Percentiles rank a stretch among this genome's conserved stretches.
Evolutionary conservation across 2,113 vertebrate genomes (phyloP).

Genomic region (Maylandia zebra): DNA sequence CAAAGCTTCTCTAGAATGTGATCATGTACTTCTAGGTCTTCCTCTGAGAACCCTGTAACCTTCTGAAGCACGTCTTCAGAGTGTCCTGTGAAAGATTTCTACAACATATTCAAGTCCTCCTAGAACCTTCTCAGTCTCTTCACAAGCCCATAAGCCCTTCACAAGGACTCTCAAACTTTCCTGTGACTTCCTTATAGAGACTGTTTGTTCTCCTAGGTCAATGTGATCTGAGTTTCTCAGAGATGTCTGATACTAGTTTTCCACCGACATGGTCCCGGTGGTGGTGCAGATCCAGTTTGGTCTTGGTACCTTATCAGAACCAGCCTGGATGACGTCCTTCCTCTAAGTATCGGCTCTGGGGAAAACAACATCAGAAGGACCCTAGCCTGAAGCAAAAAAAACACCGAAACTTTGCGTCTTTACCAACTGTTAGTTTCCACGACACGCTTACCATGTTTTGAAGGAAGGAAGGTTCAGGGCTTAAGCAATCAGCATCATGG

Average conservation of each 20-base stretch:
- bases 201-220: not conserved
- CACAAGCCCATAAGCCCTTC: not conserved
- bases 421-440: too few species aligned
- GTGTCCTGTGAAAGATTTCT: not conserved
- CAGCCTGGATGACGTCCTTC: not conserved
- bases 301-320: not conserved
- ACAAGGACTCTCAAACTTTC: not conserved
- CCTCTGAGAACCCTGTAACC: not conserved
- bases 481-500: too few species aligned
- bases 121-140: not conserved
- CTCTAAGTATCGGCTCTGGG: too few species aligned
- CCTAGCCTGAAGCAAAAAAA: too few species aligned
- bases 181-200: not conserved
- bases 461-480: too few species aligned
- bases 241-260: not conserved
- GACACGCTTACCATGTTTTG: too few species aligned
- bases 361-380: too few species aligned
- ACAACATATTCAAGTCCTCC: not conserved
- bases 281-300: not conserved
- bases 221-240: not conserved
- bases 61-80: not conserved
- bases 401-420: too few species aligned
- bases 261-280: too few species aligned
- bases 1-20: not conserved
- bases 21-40: not conserved